Base-by-base conservation (phyloP, 1,140 invertebrate genomes). In the Lepidurus couesii region DNA sequence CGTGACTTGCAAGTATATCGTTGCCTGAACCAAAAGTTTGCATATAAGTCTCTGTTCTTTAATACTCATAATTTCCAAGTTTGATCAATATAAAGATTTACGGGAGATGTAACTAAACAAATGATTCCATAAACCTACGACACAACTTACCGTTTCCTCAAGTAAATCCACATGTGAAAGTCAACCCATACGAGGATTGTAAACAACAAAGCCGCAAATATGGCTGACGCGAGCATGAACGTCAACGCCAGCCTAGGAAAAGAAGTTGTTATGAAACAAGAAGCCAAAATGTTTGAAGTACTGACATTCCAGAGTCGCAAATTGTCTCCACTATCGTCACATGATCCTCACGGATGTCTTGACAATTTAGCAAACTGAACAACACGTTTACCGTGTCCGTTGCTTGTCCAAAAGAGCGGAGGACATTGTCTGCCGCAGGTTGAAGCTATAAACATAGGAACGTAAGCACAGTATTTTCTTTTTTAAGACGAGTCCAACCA, bases 151-250 rank as follows among this genome's bases (percentile, higher is more conserved):
- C 92, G 93, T 84, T 95, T 95, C 84, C 94, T 90, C 82, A 97
- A 95, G 83, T 97, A 96, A 83, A 97, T 97, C 95, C 95, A 98
- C 1, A 95, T 95, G 83, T 97, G 95, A 24, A 95, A 97, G 83
- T 96, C 95, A 42, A 97, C 91, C 90, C 95, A 94, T 42, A 97
- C 95, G 77, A 97, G 90, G 16, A 95, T 89, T 0, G 95, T 96
- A 84, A 97, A 92, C 80, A 97, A 88, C 74, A 97, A 88, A 43
- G 95, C 95, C 76, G 94, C 92, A 34, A 91, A 89, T 42, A 93
- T 88, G 77, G 93, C 92, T 4, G 95, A 94, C 65, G 93, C 84
- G 45, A 98, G 87, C 89, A 97, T 93, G 73, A 96, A 90, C 3
- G 91, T 88, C 81, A 96, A 83, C 77, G 95, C 94, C 83, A 87